These are phyloP conservation scores for Bombus confusus DNA, from an alignment of 1,140 invertebrate genomes.

Conservation along the genomic window DNA sequence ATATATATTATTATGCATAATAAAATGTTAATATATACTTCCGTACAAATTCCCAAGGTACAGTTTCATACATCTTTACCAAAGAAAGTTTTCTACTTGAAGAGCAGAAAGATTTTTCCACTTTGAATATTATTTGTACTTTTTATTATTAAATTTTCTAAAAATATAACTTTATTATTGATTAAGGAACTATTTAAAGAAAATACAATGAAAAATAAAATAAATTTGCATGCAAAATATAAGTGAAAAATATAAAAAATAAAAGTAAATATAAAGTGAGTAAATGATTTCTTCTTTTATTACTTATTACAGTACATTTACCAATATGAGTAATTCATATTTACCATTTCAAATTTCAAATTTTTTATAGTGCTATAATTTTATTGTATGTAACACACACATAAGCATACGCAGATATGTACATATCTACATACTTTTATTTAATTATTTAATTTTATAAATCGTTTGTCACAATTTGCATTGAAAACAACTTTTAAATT, in stretches of 20 bases:
- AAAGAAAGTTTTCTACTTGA: not conserved
- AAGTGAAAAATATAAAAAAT: not conserved
- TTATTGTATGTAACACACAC: not conserved
- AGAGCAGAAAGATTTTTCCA: not conserved
- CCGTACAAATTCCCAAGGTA: not conserved
- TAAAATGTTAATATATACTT: slow-evolving; percentile 16
- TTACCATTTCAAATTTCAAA: not conserved
- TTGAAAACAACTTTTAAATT: not conserved
- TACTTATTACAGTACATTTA: not conserved
- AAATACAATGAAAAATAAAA: not conserved
- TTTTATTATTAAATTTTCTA: no score
- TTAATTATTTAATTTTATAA: not conserved
- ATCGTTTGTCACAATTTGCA: not conserved
- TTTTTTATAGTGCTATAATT: not conserved
- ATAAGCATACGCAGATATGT: not conserved
- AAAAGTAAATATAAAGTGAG: not conserved
- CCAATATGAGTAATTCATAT: not conserved
- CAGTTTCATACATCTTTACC: not conserved
- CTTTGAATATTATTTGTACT: not conserved
- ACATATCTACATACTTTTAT: not conserved
- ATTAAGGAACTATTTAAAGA: not conserved
- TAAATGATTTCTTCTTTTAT: not conserved
- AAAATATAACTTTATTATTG: not conserved
- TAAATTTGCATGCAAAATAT: slow-evolving; percentile 1
- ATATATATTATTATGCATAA: not conserved